Evolutionary conservation across 2,797 vertebrate genomes (phyloP), one percentile per base, ranked within the genome.

Genomic region (Picus viridis): DNA sequence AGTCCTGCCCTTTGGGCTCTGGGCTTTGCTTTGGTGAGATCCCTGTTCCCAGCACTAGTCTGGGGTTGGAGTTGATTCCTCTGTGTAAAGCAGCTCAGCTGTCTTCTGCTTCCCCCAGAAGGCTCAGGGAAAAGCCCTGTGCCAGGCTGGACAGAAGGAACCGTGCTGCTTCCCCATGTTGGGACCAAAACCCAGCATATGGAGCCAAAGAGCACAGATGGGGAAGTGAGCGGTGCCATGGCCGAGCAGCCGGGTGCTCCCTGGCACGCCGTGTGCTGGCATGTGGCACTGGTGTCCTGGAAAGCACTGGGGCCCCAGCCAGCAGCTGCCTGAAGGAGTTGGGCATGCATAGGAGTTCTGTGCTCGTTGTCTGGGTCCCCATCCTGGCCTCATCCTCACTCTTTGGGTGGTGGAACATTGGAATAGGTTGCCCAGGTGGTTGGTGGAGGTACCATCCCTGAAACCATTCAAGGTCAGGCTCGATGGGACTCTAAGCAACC

Each of bases 151-250:
- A 23, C 89, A 78, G 86, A 47, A 70, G 83, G 86, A 71, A 6
- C 54, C 6, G 0, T 7, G 29, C 61, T n/a, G 56, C 27, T 85
- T 45, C 56, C 15, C 32, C 5, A 0, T 1, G 11, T 27, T 1
- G 2, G 56, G 18, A 69, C 61, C 71, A 61, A 47, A 47, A 29
- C 5, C 14, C 0, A 0, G 36, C 0, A 0, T 1, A 2, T 0
- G 12, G 45, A 89, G 83, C 89, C 72, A 68, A 75, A 10, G 62
- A 19, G 76, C 5, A 5, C 89, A 88, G 92, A 59, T 68, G 86
- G 83, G 65, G 9, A 18, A 16, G 7, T 17, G 12, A 71, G 8
- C 0, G 3, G 16, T 15, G 58, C 73, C 32, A 7, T 43, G 2
- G 3, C 32, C 3, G 2, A 45, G 17, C 5, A 3, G 54, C 56